Percentiles rank a stretch among this genome's conserved stretches.
Evolutionary conservation across 1,140 invertebrate genomes (phyloP).

Genomic region (Rhysida immarginata): DNA sequence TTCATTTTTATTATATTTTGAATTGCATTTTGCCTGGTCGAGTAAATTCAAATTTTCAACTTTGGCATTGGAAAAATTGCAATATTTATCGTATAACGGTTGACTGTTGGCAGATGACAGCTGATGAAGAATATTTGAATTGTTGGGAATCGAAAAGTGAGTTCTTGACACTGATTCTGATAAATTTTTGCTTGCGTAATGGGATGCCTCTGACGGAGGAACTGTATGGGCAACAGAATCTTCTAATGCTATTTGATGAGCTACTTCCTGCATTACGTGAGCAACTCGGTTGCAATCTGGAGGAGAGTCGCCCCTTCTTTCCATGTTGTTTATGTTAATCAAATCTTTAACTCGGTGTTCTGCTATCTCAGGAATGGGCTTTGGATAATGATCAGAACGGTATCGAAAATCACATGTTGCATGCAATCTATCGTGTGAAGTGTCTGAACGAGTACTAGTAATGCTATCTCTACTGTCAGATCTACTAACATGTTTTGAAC

Average conservation of each 20-base stretch:
- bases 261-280: slow-evolving; percentile 30
- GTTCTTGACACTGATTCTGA: too few species aligned
- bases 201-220: too few species aligned
- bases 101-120: too few species aligned
- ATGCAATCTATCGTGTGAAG: slow-evolving; percentile 26
- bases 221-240: too few species aligned
- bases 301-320: too few species aligned
- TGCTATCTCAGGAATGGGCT: too few species aligned
- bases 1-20: slow-evolving; percentile 7
- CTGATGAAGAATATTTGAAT: too few species aligned
- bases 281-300: slow-evolving; percentile 16
- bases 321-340: too few species aligned
- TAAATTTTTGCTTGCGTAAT: too few species aligned
- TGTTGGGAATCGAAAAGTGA: too few species aligned
- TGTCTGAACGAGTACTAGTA: slow-evolving; percentile 32
- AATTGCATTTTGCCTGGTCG: slow-evolving; percentile 13
- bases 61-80: slow-evolving; percentile 1
- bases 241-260: slow-evolving; percentile 23
- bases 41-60: slow-evolving; percentile 3
- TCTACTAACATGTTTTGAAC: slow-evolving; percentile 21
- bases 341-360: too few species aligned
- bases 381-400: not conserved
- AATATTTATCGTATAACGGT: slow-evolving; percentile 9
- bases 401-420: not conserved
- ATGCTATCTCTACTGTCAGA: slow-evolving; percentile 35